These are phyloP conservation scores for Zeus faber DNA, from an alignment of 2,113 vertebrate genomes.

Conservation along the genomic window DNA sequence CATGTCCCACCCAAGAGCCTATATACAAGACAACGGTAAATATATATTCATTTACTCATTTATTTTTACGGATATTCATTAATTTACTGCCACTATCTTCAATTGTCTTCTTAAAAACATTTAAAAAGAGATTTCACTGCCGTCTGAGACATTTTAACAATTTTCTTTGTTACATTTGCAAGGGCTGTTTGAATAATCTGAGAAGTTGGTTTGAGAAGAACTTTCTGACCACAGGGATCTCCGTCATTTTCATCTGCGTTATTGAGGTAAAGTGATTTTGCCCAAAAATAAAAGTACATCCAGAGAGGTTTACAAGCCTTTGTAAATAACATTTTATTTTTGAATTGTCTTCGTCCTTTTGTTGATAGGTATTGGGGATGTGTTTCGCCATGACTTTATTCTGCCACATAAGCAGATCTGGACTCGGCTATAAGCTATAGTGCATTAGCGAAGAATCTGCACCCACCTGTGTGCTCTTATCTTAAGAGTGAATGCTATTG, in stretches of 20 bases:
- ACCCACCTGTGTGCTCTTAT: background rate
- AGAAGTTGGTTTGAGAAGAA: slow-evolving; percentile 45
- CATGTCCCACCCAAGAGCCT: accelerated
- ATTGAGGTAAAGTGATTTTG: slow-evolving; percentile 65
- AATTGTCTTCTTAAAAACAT: background rate
- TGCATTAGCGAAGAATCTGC: no score
- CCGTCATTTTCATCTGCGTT: slow-evolving; percentile 70
- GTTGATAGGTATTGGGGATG: slow-evolving; percentile 76
- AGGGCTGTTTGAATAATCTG: slow-evolving; percentile 55
- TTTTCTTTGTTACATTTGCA: background rate
- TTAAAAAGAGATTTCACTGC: no score
- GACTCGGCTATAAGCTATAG: slow-evolving; percentile 74
- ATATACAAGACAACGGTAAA: no score
- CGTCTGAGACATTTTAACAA: no score
- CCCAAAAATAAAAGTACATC: no score
- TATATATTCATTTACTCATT: no score
- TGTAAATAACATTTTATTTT: background rate
- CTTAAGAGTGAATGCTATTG: slow-evolving; percentile 6
- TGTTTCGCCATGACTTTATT: slow-evolving; percentile 80
- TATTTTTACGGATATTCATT: no score
- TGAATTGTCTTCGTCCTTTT: background rate
- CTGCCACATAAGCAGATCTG: slow-evolving; percentile 75
- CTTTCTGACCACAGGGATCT: slow-evolving; percentile 65
- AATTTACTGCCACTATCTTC: background rate
- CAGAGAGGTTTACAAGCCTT: no score